Base-by-base conservation (phyloP, 1,140 invertebrate species). In the Teleopsis dalmanni region DNA sequence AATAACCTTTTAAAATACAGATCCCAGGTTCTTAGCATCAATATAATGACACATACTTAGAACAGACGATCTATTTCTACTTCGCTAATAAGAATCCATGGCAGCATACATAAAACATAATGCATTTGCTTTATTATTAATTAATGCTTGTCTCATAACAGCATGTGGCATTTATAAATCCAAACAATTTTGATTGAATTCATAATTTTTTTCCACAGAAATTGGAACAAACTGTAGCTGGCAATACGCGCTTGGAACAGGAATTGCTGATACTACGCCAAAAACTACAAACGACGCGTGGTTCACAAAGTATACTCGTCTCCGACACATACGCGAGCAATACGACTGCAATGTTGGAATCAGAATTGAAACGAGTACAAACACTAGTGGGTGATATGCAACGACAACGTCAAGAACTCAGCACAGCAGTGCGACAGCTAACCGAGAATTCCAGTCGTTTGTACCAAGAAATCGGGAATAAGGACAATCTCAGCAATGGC, bases 191-290 rank as follows among this genome's bases (percentile, higher is more conserved):
- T 9, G 13, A 14, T 10, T 19, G 25, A 48, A 41, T 53, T 23
- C 34, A 40, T 37, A 33, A 49, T 3, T 21, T 22, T 40, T 38
- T 34, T 44, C 43, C 49, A 9, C 69, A 90, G 86, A 88, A 89
- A 81, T 71, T 95, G 48, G 91, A 95, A 70, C 88, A 91, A 64
- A 91, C 87, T 1, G 87, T 91, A 13, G 86, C 87, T 1, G 89
- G 91, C 51, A 93, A 92, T 69, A 87, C 87, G 9, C 80, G 86
- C 8, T 68, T 93, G 26, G 91, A 95, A 69, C 86, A 91, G 56
- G 90, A 94, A 64, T 72, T 94, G 50, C 79, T 91, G 19, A 78
- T 91, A 16, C 70, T 94, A 19, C 77, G 88, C 7, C 88, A 90
- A 57, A 91, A 91, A 69, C 75, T 92, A 21, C 85, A 91, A 60